A percentile compares a stretch with the other conserved stretches of the same genome.
Evolutionary conservation across 2,113 vertebrate genomes (phyloP).

Genomic region (Nothocercus nigrocapillus): DNA sequence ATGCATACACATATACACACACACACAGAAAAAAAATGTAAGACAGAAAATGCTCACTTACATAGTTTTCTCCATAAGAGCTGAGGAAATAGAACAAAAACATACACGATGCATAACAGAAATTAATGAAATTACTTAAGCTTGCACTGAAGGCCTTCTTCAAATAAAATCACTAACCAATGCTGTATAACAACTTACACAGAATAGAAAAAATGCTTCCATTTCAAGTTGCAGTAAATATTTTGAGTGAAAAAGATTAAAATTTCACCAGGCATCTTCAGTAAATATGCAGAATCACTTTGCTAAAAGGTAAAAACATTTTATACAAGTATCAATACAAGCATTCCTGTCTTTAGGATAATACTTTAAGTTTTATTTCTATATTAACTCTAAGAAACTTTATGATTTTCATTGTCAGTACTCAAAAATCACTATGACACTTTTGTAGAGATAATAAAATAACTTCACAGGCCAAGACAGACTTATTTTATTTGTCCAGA

Average conservation of each 20-base stretch:
- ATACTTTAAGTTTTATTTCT: neutral
- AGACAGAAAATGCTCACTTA: neutral
- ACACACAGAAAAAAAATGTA: neutral
- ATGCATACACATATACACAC: neutral
- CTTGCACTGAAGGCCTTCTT: neutral
- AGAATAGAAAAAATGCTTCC: neutral
- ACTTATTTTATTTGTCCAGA: neutral
- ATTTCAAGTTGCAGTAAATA: neutral
- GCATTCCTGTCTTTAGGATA: neutral
- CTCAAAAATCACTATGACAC: neutral
- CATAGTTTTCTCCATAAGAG: neutral
- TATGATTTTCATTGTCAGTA: neutral
- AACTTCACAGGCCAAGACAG: neutral
- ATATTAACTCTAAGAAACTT: neutral
- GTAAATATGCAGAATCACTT: neutral
- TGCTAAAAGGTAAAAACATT: neutral
- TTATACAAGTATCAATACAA: neutral
- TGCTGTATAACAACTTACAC: neutral
- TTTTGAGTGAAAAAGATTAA: neutral
- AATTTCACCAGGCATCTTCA: neutral
- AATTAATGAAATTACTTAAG: neutral
- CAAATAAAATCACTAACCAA: neutral
- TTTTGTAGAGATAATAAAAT: neutral
- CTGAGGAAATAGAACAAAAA: neutral
- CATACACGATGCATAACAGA: neutral